These are phyloP conservation scores for Plusia festucae DNA, from an alignment of 2,888 invertebrate species.

Conservation along the genomic window DNA sequence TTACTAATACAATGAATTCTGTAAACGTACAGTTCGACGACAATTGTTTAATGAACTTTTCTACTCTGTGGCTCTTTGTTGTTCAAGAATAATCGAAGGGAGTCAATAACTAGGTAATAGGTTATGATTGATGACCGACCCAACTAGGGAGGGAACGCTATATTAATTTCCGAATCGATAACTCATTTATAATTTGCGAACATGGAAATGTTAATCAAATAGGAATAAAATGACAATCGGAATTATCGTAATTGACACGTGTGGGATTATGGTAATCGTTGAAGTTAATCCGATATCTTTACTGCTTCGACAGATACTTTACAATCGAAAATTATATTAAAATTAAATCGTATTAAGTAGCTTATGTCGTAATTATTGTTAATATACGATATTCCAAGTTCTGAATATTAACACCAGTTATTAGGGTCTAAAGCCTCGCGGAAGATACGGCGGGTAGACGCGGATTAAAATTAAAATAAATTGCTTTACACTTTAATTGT, in stretches of 20 bases:
- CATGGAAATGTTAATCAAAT: constrained; percentile 70
- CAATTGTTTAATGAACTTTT: constrained; percentile 5
- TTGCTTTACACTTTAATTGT: constrained; percentile 88
- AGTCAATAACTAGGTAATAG: constrained; percentile 53
- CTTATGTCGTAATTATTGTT: constrained; percentile 65
- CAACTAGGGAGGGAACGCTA: constrained; percentile 66
- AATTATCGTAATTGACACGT: constrained; percentile 42
- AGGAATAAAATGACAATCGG: constrained; percentile 36
- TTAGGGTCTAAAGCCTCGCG: constrained; percentile 69
- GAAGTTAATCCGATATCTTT: constrained; percentile 52
- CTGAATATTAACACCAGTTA: constrained; percentile 75
- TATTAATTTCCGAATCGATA: constrained; percentile 77
- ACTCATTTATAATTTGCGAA: constrained; percentile 72
- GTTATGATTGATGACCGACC: constrained; percentile 73
- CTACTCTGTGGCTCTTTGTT: constrained; percentile 43
- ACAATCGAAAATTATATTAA: constrained; percentile 10
- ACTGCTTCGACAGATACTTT: constrained; percentile 24
- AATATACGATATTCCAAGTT: constrained; percentile 73
- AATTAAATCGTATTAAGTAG: constrained; percentile 69
- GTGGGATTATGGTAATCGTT: constrained; percentile 21
- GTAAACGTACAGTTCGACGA: constrained; percentile 31
- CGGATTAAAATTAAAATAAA: constrained; percentile 88
- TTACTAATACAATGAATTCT: neutral
- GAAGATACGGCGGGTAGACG: constrained; percentile 70
- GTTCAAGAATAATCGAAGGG: constrained; percentile 18